Base-by-base conservation (phyloP, 2,888 invertebrate genomes). In the Patella pellucida region DNA sequence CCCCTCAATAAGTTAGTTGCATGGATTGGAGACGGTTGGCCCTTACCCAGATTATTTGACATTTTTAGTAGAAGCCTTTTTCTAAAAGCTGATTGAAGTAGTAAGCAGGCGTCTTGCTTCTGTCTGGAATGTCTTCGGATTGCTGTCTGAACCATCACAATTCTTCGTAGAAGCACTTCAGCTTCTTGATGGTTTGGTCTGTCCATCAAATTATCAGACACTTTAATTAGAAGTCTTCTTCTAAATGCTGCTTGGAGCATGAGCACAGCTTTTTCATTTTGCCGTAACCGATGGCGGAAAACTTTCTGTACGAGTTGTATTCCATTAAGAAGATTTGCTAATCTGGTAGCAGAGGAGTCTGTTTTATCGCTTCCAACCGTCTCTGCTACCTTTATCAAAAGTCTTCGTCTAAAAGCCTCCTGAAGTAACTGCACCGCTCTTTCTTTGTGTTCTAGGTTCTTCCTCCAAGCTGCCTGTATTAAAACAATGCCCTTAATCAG, bases 241-340 rank as follows among this genome's bases (percentile, higher is more conserved):
- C 62, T 62, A 23, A 62, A 62, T 62, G 62, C 62, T 62, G 62
- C 62, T 5, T 62, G 62, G 12, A 62, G 23, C 62, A 62, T 62
- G 9, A 62, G 14, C 3, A 11, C 62, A 62, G 62, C 62, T 2
- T 62, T 19, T 14, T 62, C 62, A 62, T 62, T 62, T 19, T 19
- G 62, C 12, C 62, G 62, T 23, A 62, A 62, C 62, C 62, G 19
- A 23, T 62, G 23, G 2, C 62, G 11, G 19, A 62, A 62, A 2
- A 62, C 62, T 23, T 12, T 62, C 62, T 62, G 62, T 19, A 62
- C 62, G 9, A 62, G 62, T 62, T 23, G 23, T 11, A 62, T 62
- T 11, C 62, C 62, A 62, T 62, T 62, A 12, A 62, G 14, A 19
- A 62, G 62, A 11, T 62, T 19, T 11, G 19, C 62, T 12, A 62